These are phyloP conservation scores for Girardinichthys multiradiatus DNA, from an alignment of 2,113 vertebrate species.

Conservation along the genomic window DNA sequence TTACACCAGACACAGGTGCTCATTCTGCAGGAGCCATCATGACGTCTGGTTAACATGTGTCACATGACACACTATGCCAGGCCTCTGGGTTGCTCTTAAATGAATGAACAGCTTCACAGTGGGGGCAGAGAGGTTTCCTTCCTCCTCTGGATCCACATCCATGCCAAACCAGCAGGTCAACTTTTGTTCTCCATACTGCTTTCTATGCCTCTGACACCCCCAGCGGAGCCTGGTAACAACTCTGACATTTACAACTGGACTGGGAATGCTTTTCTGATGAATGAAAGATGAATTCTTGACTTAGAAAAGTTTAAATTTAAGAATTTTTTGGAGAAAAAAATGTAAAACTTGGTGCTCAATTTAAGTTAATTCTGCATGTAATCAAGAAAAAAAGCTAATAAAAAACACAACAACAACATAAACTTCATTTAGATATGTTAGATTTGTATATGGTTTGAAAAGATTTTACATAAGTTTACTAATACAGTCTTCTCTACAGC, in stretches of 20 bases:
- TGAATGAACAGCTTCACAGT: slow-evolving; percentile 37
- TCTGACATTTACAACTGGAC: slow-evolving; percentile 25
- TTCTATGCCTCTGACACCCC: slow-evolving; percentile 81
- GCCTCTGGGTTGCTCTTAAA: slow-evolving; percentile 64
- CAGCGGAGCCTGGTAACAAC: slow-evolving; percentile 79
- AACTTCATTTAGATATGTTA: neutral
- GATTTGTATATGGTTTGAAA: too few relatives aligned
- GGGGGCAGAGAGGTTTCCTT: slow-evolving; percentile 55
- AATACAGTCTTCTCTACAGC: neutral
- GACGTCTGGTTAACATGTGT: slow-evolving; percentile 51
- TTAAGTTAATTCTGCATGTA: neutral
- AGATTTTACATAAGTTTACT: too few relatives aligned
- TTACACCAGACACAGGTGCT: slow-evolving; percentile 17
- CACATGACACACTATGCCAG: slow-evolving; percentile 71
- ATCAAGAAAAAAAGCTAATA: neutral
- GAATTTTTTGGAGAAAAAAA: neutral
- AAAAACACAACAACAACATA: neutral
- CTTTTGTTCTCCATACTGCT: slow-evolving; percentile 54
- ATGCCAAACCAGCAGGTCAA: slow-evolving; percentile 69
- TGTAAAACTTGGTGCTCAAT: neutral
- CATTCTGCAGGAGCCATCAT: slow-evolving; percentile 36
- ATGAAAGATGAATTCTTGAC: slow-evolving; percentile 1
- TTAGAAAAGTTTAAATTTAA: too few relatives aligned
- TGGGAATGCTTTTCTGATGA: neutral
- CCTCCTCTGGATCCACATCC: slow-evolving; percentile 57